Evolutionary conservation across 2,797 vertebrate species (phyloP).

Genomic region (Australoheros facetus): DNA sequence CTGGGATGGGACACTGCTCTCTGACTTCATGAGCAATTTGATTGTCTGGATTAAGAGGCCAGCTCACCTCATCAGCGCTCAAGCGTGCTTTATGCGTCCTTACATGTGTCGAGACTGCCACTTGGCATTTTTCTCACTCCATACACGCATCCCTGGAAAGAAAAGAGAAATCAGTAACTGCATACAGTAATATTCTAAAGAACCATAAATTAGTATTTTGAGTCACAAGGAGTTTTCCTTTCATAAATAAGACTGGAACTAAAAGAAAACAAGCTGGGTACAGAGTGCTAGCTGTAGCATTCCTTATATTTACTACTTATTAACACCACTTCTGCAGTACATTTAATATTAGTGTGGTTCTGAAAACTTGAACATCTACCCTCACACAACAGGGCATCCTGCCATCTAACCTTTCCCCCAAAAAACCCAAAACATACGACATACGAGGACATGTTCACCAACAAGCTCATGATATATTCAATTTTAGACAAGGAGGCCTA

Average conservation of each 20-base stretch:
- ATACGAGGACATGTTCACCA: background rate
- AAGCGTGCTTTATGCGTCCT: constrained; percentile 46
- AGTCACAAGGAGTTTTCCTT: constrained; percentile 3
- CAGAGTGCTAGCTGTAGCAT: background rate
- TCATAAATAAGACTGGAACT: background rate
- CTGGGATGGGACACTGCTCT: constrained; percentile 42
- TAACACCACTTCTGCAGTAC: background rate
- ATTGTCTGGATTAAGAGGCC: constrained; percentile 39
- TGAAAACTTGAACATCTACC: background rate
- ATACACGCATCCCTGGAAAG: constrained; percentile 45
- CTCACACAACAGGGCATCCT: background rate
- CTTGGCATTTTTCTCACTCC: constrained; percentile 36
- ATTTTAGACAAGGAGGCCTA: constrained; percentile 64
- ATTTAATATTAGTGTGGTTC: background rate
- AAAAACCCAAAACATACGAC: accelerated
- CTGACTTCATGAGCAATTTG: constrained; percentile 63
- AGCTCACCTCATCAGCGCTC: constrained; percentile 46
- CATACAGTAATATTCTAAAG: background rate
- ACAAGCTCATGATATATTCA: constrained; percentile 41
- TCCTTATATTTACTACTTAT: background rate
- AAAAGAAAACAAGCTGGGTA: background rate
- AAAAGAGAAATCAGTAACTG: constrained; percentile 37
- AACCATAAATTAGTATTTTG: background rate
- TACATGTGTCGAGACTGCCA: background rate
- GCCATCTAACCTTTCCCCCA: background rate